Conservation (phyloP, 2,888 invertebrate species). For the Mythimna ferrago region DNA sequence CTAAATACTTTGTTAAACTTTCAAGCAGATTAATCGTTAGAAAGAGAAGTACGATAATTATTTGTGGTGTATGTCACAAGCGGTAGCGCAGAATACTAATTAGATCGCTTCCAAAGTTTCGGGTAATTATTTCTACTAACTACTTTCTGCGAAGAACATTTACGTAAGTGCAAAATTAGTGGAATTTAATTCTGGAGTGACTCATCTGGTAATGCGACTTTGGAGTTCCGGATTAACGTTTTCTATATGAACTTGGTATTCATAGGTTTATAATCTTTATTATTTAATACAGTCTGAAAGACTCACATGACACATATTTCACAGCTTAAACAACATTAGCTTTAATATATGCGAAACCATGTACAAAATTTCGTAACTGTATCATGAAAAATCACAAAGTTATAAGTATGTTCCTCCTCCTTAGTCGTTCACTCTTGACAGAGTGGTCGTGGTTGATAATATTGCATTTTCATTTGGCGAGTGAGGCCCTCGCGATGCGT, state of each 20-base stretch:
- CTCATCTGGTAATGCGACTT: conserved; percentile 22
- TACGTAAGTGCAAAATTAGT: conserved; percentile 33
- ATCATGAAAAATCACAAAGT: too few relatives aligned
- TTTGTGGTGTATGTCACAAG: conserved; percentile 45
- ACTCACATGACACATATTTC: too few relatives aligned
- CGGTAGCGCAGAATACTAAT: conserved; percentile 48
- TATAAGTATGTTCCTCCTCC: too few relatives aligned
- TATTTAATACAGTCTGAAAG: too few relatives aligned
- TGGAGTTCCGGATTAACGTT: conserved; percentile 3
- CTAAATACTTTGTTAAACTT: conserved; percentile 79
- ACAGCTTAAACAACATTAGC: too few relatives aligned
- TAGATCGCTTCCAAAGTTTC: conserved; percentile 36
- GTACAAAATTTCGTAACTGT: too few relatives aligned
- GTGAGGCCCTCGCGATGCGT: too few relatives aligned
- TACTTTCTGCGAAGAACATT: conserved; percentile 50
- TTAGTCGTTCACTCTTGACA: too few relatives aligned
- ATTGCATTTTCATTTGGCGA: too few relatives aligned
- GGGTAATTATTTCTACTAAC: conserved; percentile 22
- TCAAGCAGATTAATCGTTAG: conserved; percentile 79
- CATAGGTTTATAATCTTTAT: not conserved
- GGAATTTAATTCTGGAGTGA: conserved; percentile 43
- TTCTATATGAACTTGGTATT: conserved; percentile 6
- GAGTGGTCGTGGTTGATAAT: too few relatives aligned
- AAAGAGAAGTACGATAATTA: conserved; percentile 69
- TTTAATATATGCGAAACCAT: too few relatives aligned